phyloP scores from a whole-genome alignment of 2,797 vertebrate genomes.

The Alectoris magna region DNA sequence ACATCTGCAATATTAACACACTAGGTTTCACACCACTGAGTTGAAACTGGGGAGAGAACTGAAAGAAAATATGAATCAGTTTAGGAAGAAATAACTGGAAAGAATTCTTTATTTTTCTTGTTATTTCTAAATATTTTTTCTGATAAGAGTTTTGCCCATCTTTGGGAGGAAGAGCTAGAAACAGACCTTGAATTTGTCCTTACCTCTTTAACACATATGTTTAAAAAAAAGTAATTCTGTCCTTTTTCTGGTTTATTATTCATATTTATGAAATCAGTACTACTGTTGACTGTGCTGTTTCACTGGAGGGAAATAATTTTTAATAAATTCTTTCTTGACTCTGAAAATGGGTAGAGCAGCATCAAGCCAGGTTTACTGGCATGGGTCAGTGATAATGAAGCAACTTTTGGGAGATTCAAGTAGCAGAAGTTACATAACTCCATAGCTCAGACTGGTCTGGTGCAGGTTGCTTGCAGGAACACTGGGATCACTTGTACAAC shows the following conservation, averaged over 20 bases:
- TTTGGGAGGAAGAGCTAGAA: background rate
- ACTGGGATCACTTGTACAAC: accelerated
- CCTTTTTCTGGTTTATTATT: background rate
- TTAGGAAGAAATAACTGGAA: background rate
- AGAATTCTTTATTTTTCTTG: background rate
- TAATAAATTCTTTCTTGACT: background rate
- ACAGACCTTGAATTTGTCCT: background rate
- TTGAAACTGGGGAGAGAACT: background rate
- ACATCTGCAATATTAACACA: background rate
- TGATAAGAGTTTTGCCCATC: background rate
- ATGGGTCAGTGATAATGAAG: background rate
- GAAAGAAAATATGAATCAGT: background rate
- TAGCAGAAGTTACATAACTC: background rate
- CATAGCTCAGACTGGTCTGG: background rate
- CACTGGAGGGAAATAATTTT: background rate
- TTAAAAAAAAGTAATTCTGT: background rate
- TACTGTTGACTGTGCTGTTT: background rate
- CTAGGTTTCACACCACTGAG: background rate
- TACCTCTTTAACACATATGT: background rate
- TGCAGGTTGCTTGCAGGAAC: background rate
- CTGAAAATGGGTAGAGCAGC: background rate
- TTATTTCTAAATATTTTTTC: background rate
- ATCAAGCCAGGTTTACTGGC: background rate
- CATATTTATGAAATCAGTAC: background rate
- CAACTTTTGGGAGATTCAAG: background rate